These are phyloP conservation scores for Ictalurus furcatus DNA, from an alignment of 2,113 vertebrate species.

Conservation along the genomic window DNA sequence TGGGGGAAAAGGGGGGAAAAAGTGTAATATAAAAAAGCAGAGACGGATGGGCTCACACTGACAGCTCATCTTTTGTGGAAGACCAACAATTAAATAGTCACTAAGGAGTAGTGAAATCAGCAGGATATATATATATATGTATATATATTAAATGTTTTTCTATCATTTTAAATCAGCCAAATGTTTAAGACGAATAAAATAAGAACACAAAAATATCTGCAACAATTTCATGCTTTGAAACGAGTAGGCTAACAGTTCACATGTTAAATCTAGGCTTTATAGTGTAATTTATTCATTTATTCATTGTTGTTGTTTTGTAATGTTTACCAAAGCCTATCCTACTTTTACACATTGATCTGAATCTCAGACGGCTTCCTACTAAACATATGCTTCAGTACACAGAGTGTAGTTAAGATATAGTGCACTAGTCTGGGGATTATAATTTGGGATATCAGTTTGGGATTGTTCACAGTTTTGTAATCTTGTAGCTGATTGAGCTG, in stretches of 20 bases:
- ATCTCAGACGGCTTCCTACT: not conserved
- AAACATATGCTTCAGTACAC: too few relatives aligned
- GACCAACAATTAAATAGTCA: not conserved
- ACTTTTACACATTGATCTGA: not conserved
- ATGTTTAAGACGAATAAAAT: not conserved
- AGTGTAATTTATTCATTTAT: not conserved
- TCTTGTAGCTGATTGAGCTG: too few relatives aligned
- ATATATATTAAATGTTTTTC: not conserved
- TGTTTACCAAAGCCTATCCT: not conserved
- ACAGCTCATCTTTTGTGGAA: not conserved
- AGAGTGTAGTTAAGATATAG: too few relatives aligned
- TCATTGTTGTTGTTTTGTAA: not conserved
- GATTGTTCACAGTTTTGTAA: too few relatives aligned
- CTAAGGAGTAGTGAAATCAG: not conserved
- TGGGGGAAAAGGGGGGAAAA: not conserved
- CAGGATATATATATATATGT: too few relatives aligned
- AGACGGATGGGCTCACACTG: not conserved
- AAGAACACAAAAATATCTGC: too few relatives aligned
- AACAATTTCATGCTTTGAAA: not conserved
- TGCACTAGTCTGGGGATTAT: too few relatives aligned
- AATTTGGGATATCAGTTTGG: too few relatives aligned
- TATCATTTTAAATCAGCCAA: not conserved
- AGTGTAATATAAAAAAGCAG: not conserved
- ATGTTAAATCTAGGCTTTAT: not conserved
- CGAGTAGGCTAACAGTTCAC: not conserved